A percentile compares a stretch with the other conserved stretches of the same genome.
Conservation (phyloP, 1,140 invertebrate genomes). For the Saccostrea cuccullata region DNA sequence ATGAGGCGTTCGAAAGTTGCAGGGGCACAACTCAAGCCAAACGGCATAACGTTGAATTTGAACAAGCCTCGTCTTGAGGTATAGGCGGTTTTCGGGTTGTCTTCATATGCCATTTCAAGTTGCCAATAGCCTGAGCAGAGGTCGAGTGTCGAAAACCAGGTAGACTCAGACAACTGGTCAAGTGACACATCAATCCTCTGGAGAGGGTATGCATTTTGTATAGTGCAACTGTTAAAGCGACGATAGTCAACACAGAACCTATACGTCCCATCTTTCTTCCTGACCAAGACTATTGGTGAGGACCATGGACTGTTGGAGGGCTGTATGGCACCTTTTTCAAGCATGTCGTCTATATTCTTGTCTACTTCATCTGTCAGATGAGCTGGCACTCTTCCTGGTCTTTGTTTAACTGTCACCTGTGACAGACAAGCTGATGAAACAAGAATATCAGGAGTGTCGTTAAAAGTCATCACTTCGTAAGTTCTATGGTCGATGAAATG, state of each 20-base stretch:
- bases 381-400: no score
- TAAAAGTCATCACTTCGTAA: no score
- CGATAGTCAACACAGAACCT: conserved; percentile 5
- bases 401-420: no score
- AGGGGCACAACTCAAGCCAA: conserved; percentile 57
- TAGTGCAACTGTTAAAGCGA: background rate
- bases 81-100: conserved; percentile 74
- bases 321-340: background rate
- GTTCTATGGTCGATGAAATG: no score
- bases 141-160: conserved; percentile 60
- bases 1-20: conserved; percentile 61
- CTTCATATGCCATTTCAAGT: conserved; percentile 66
- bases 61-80: conserved; percentile 52
- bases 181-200: background rate
- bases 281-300: background rate
- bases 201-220: background rate
- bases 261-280: background rate
- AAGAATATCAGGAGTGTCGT: no score
- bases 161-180: background rate
- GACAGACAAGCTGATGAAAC: no score
- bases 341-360: no score
- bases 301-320: background rate
- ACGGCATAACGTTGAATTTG: conserved; percentile 63
- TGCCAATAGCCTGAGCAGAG: conserved; percentile 75
- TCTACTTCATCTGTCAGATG: no score